These are phyloP conservation scores for Echiichthys vipera DNA, from an alignment of 2,797 vertebrate genomes.

Conservation along the genomic window DNA sequence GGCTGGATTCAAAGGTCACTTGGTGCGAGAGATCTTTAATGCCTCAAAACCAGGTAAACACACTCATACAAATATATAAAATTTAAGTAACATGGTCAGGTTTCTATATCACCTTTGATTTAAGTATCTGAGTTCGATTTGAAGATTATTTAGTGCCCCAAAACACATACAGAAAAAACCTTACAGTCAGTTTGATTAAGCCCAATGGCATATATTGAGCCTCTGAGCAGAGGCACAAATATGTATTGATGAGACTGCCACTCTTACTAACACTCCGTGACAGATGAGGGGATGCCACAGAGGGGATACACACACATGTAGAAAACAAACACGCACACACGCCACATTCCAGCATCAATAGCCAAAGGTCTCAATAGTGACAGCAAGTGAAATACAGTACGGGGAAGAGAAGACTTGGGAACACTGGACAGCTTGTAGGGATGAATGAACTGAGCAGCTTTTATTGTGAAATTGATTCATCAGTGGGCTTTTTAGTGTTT, in stretches of 20 bases:
- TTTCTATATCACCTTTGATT: too few relatives aligned
- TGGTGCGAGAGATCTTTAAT: slow-evolving; percentile 76
- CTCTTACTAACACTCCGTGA: slow-evolving; percentile 76
- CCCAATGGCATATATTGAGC: slow-evolving; percentile 54
- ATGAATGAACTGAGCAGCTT: slow-evolving; percentile 2
- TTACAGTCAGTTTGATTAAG: slow-evolving; percentile 51
- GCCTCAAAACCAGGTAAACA: slow-evolving; percentile 86
- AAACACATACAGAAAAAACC: slow-evolving; percentile 31
- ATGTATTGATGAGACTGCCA: slow-evolving; percentile 79
- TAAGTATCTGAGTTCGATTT: background rate
- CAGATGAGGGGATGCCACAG: slow-evolving; percentile 63
- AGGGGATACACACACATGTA: slow-evolving; percentile 40
- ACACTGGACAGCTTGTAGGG: background rate
- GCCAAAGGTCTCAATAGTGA: slow-evolving; percentile 18
- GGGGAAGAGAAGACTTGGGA: background rate
- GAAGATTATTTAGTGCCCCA: slow-evolving; percentile 19
- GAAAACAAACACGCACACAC: slow-evolving; percentile 10
- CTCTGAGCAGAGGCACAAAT: slow-evolving; percentile 59
- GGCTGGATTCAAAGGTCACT: slow-evolving; percentile 82
- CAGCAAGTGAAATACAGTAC: slow-evolving; percentile 22
- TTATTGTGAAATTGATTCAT: slow-evolving; percentile 9
- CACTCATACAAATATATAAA: background rate
- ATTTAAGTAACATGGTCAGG: background rate
- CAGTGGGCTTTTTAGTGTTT: slow-evolving; percentile 1
- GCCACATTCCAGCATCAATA: slow-evolving; percentile 41